phyloP scores from a whole-genome alignment of 2,888 invertebrate genomes.

The Bimastos eiseni region DNA sequence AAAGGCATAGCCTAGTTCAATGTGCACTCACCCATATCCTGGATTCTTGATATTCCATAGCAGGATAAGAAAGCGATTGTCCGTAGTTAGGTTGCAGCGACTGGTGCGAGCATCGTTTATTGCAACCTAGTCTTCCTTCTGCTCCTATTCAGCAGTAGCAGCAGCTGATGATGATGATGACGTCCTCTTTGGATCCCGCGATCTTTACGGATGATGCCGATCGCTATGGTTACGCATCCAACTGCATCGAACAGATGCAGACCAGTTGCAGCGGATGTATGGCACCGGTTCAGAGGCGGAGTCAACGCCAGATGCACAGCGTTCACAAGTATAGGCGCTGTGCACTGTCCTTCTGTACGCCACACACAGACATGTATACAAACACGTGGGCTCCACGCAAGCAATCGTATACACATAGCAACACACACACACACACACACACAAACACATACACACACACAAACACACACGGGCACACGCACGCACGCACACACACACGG shows the following conservation, averaged over 20 bases:
- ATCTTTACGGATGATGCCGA: conserved; percentile 1
- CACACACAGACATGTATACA: not conserved
- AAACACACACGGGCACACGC: too few species aligned
- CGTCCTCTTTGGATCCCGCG: not conserved
- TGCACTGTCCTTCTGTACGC: not conserved
- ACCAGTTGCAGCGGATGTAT: not conserved
- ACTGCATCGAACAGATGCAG: not conserved
- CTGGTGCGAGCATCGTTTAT: not conserved
- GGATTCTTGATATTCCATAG: not conserved
- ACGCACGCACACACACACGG: too few species aligned
- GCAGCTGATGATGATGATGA: not conserved
- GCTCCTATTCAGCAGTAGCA: not conserved
- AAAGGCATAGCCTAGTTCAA: not conserved
- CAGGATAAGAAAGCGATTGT: not conserved
- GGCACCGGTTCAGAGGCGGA: not conserved
- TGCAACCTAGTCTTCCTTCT: not conserved
- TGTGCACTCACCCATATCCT: not conserved
- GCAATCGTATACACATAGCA: too few species aligned
- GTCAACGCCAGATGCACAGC: not conserved
- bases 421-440: too few species aligned
- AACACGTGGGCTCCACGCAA: too few species aligned
- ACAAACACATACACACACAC: too few species aligned
- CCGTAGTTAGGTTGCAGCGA: not conserved
- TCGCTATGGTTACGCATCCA: conserved; percentile 6
- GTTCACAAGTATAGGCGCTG: not conserved